A percentile compares a stretch with the other conserved stretches of the same genome.
Conservation (phyloP, 2,113 vertebrate genomes). For the Perccottus glenii region DNA sequence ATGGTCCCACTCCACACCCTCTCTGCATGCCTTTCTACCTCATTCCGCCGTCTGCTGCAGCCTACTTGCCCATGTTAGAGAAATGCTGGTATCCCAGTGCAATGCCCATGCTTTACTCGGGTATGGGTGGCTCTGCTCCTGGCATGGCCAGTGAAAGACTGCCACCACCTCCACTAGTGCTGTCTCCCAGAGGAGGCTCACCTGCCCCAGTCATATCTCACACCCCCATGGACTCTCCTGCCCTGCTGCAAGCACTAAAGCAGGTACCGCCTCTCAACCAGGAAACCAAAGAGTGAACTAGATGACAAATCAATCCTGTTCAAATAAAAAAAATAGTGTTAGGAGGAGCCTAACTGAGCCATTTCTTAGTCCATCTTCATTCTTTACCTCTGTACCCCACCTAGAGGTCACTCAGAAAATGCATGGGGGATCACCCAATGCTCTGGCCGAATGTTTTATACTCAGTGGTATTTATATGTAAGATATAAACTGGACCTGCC, state of each 20-base stretch:
- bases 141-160: conserved; percentile 85
- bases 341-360: conserved; percentile 45
- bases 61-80: conserved; percentile 97
- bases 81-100: conserved; percentile 97
- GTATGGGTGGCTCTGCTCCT: conserved; percentile 82
- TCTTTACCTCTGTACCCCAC: conserved; percentile 39
- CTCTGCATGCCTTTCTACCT: conserved; percentile 98
- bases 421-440: conserved; percentile 36
- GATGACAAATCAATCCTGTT: conserved; percentile 14
- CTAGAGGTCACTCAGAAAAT: conserved; percentile 26
- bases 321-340: conserved; percentile 7
- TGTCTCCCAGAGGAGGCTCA: conserved; percentile 89
- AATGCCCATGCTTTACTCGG: conserved; percentile 89
- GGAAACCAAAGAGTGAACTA: conserved; percentile 96
- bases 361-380: conserved; percentile 53
- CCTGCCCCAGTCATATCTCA: conserved; percentile 78
- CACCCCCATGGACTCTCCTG: conserved; percentile 90
- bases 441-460: conserved; percentile 67
- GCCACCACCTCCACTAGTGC: conserved; percentile 75
- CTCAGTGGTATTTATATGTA: conserved; percentile 60
- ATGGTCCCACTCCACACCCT: conserved; percentile 79
- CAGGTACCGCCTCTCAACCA: conserved; percentile 93
- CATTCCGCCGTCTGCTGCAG: conserved; percentile 90
- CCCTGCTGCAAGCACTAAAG: conserved; percentile 92
- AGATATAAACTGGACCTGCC: conserved; percentile 56